Percentiles rank a stretch among this genome's conserved stretches.
These are phyloP conservation scores for Triplophysa rosa DNA, from an alignment of 2,113 vertebrate genomes.

Conservation along the genomic window DNA sequence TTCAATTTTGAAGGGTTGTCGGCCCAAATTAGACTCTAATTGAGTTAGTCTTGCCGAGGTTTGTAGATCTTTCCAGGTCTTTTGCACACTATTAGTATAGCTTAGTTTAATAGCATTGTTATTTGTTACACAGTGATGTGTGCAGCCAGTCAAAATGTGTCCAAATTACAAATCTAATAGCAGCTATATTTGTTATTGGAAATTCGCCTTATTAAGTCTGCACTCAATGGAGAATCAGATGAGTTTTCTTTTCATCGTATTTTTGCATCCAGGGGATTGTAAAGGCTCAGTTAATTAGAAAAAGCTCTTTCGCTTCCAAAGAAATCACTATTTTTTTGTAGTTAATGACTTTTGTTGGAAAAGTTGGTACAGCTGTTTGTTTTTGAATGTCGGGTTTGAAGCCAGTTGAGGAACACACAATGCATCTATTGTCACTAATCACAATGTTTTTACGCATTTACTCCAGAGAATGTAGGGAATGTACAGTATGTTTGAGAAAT, in stretches of 20 bases:
- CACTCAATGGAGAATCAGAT: conserved; percentile 38
- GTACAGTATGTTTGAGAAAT: too few species aligned
- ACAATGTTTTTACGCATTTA: too few species aligned
- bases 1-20: not conserved
- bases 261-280: conserved; percentile 26
- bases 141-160: not conserved
- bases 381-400: not conserved
- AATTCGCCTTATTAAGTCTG: conserved; percentile 29
- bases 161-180: not conserved
- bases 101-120: not conserved
- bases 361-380: not conserved
- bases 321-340: not conserved
- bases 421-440: too few species aligned
- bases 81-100: not conserved
- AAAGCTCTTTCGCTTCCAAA: conserved; percentile 7
- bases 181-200: conserved; percentile 2
- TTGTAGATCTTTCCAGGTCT: conserved; percentile 9
- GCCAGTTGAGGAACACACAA: not conserved
- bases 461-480: too few species aligned
- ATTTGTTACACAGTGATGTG: not conserved
- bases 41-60: not conserved
- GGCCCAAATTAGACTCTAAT: not conserved
- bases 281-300: conserved; percentile 23
- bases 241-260: conserved; percentile 45
- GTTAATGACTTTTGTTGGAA: not conserved